Base-by-base conservation (phyloP, 2,888 invertebrate species). In the Melanotus villosus region DNA sequence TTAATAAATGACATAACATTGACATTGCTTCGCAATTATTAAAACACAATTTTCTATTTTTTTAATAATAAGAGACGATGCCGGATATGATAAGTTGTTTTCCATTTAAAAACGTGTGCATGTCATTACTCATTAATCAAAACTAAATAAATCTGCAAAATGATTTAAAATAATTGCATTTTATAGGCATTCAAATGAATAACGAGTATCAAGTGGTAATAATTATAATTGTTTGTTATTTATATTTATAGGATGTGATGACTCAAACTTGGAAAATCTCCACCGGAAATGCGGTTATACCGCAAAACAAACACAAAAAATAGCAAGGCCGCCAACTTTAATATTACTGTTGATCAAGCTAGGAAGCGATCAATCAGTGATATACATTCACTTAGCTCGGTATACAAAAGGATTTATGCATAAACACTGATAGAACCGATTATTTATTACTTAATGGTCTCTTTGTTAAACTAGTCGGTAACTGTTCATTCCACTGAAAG, bases 271-370 rank as follows among this genome's bases (percentile, higher is more conserved):
- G 41, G 43, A 70, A 66, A 70, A 70, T 60, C 45, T 60, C 54
- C 68, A 70, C 72, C 70, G 72, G 72, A 73, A 73, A 68, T 62
- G 45, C 63, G 68, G 62, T 59, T 63, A 45, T 54, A 43, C 65
- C 54, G 43, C 64, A 3, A 26, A 26, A 26, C 26, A 60, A 73
- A 73, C 52, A 62, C 18, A 65, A 60, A 66, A 72, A 73, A 72
- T 45, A 32, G 34, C 68, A 57, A 70, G 68, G 71, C 60, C 72
- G 71, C 26, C 52, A 26, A 32, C 68, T 62, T 67, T 73, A 58
- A 63, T 71, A 70, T 65, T 59, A 45, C 52, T 73, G 66, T 70
- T 66, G 60, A 60, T 71, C 56, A 36, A 65, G 70, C 71, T 71
- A 68, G 65, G 67, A 65, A 59, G 67, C 68, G 41, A 62, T 65